Conservation (phyloP, 2,888 invertebrate genomes). For the Tethea ocularis region DNA sequence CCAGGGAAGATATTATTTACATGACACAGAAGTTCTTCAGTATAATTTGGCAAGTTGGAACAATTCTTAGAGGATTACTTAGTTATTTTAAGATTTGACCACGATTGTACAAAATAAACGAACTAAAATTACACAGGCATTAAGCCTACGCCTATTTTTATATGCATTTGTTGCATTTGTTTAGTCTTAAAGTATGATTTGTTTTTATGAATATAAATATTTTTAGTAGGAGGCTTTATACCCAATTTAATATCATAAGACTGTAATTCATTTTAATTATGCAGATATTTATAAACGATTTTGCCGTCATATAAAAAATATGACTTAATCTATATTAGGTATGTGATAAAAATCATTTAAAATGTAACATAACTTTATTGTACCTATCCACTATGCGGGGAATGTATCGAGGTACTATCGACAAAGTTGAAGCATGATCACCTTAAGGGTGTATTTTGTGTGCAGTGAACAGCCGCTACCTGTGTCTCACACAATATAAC, state of each 20-base stretch:
- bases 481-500: too few relatives aligned
- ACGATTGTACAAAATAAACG: too few relatives aligned
- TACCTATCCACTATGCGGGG: not conserved
- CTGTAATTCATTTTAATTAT: constrained; percentile 26
- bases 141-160: too few relatives aligned
- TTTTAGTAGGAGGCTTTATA: constrained; percentile 42
- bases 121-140: too few relatives aligned
- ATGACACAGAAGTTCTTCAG: not conserved
- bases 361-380: not conserved
- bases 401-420: not conserved
- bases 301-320: not conserved
- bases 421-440: too few relatives aligned
- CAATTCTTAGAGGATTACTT: not conserved
- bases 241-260: constrained; percentile 35
- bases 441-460: too few relatives aligned
- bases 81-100: constrained; percentile 18
- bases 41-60: not conserved
- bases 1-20: not conserved
- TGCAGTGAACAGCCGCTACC: too few relatives aligned
- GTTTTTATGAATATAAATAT: constrained; percentile 28
- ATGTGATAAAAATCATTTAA: not conserved
- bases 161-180: too few relatives aligned
- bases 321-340: not conserved
- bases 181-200: constrained; percentile 34
- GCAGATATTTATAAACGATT: constrained; percentile 13